These are phyloP conservation scores for Bombus polaris DNA, from an alignment of 1,140 invertebrate genomes.

Conservation along the genomic window DNA sequence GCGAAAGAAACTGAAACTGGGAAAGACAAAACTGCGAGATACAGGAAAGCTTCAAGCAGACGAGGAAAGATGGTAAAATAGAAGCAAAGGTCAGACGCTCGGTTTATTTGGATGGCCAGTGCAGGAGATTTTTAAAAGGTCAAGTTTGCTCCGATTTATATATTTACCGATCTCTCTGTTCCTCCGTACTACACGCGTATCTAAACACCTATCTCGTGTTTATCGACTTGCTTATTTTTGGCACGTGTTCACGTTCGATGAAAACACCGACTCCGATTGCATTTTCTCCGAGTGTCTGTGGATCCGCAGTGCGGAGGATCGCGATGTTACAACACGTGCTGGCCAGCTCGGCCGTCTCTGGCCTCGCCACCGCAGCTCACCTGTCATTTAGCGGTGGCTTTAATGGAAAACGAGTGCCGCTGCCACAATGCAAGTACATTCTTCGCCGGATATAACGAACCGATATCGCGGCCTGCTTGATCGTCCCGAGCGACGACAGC, in stretches of 20 bases:
- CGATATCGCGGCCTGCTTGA: constrained; percentile 25
- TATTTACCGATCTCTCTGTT: neutral
- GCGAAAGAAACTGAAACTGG: no score
- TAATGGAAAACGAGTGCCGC: constrained; percentile 38
- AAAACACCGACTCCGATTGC: neutral
- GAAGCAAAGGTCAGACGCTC: neutral
- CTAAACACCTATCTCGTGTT: neutral
- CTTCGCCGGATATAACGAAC: constrained; percentile 35
- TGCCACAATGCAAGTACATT: constrained; percentile 31
- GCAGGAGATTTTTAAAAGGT: neutral
- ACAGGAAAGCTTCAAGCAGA: no score
- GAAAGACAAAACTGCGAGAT: no score
- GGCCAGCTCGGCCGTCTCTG: neutral
- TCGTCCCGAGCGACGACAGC: neutral
- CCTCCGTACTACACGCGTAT: no score
- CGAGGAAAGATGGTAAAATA: neutral
- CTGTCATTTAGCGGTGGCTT: constrained; percentile 33
- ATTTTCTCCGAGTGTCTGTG: neutral
- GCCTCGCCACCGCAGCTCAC: neutral
- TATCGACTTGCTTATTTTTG: constrained; percentile 29
- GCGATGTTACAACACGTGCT: neutral
- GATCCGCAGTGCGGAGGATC: constrained; percentile 39
- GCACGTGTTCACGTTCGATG: neutral
- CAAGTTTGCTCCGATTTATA: neutral
- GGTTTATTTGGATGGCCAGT: neutral